phyloP scores from a whole-genome alignment of 2,797 vertebrate species.

The Yasuhikotakia modesta region DNA sequence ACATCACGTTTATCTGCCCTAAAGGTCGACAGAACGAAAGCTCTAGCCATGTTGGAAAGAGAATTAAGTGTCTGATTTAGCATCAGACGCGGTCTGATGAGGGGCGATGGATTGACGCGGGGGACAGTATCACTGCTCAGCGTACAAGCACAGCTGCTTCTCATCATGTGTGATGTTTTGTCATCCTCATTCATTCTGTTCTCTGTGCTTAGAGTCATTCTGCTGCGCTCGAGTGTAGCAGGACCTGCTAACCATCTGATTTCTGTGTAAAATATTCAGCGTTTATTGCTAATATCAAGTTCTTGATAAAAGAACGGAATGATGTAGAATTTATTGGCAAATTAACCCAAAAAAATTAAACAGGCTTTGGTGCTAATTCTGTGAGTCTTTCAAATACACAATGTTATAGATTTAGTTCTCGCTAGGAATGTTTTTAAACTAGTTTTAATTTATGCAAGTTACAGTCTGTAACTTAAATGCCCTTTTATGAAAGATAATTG shows the following conservation, averaged over 20 bases:
- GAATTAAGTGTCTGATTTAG: not conserved
- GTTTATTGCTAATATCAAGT: not conserved
- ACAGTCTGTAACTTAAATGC: too few species aligned
- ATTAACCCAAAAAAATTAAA: too few species aligned
- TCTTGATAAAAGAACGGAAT: not conserved
- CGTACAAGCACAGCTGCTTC: slow-evolving; percentile 63
- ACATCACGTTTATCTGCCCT: not conserved
- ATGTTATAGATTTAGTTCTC: too few species aligned
- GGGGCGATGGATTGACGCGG: slow-evolving; percentile 50
- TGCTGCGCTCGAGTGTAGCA: slow-evolving; percentile 36
- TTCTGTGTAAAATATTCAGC: not conserved
- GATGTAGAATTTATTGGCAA: too few species aligned
- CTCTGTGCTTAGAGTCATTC: slow-evolving; percentile 33
- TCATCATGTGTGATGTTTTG: slow-evolving; percentile 38
- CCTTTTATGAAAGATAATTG: too few species aligned
- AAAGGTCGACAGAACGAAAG: not conserved
- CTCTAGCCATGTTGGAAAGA: not conserved
- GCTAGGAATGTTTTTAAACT: too few species aligned
- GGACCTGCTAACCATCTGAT: slow-evolving; percentile 55
- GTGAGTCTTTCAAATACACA: too few species aligned
- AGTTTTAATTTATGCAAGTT: too few species aligned
- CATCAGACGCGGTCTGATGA: not conserved
- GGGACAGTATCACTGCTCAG: slow-evolving; percentile 76
- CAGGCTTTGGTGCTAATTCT: too few species aligned
- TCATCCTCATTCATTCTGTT: slow-evolving; percentile 30